Evolutionary conservation across 1,140 invertebrate genomes (phyloP).

Genomic region (Armadillidium nasatum): DNA sequence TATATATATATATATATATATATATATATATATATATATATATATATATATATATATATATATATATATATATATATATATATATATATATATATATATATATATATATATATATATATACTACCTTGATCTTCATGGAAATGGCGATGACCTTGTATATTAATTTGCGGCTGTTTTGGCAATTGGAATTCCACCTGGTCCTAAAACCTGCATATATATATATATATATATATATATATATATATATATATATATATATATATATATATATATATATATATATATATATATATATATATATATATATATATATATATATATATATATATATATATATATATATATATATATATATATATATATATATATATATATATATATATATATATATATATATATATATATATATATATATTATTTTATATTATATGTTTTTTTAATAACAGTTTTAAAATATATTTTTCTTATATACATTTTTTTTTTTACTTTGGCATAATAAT

Average conservation of each 20-base stretch:
- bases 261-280: conserved; percentile 11
- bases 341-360: no score
- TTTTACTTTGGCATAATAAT: no score
- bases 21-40: conserved; percentile 20
- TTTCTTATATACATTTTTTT: no score
- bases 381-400: no score
- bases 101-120: neutral
- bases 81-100: conserved; percentile 7
- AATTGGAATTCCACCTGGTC: conserved; percentile 6
- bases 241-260: conserved; percentile 5
- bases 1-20: no score
- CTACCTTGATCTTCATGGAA: neutral
- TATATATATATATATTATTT: no score
- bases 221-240: neutral
- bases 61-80: conserved; percentile 22
- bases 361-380: no score
- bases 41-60: conserved; percentile 22
- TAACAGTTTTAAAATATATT: no score
- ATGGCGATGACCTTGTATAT: neutral
- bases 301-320: neutral
- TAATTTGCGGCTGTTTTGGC: neutral
- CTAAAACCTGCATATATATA: neutral
- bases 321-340: neutral
- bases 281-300: conserved; percentile 9
- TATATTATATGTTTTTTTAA: no score